Percentiles rank a stretch among this genome's conserved stretches.
Evolutionary conservation across 1,140 invertebrate species (phyloP).

Genomic region (Trialeurodes vaporariorum): DNA sequence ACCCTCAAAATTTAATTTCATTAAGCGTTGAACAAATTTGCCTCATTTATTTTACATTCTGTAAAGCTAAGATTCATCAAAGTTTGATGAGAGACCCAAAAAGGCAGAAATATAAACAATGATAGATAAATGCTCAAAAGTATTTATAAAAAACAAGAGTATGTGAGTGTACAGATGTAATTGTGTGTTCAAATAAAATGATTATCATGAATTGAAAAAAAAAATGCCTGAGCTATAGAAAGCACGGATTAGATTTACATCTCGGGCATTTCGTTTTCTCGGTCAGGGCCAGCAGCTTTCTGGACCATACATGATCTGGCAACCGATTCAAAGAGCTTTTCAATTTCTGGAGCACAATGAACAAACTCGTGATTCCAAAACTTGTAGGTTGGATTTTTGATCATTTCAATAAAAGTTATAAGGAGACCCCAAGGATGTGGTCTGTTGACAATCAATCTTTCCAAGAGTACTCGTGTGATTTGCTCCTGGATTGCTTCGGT

Average conservation of each 20-base stretch:
- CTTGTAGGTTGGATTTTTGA: conserved; percentile 97
- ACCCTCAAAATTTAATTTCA: too few relatives aligned
- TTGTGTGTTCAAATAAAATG: too few relatives aligned
- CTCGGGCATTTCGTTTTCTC: neutral
- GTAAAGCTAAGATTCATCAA: too few relatives aligned
- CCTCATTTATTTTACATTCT: too few relatives aligned
- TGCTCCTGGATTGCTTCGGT: conserved; percentile 91
- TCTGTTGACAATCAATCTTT: conserved; percentile 92
- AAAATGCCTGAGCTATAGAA: too few relatives aligned
- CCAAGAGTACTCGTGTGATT: conserved; percentile 82
- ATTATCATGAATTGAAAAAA: too few relatives aligned
- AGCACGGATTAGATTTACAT: neutral
- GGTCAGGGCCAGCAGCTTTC: neutral
- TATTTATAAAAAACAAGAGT: too few relatives aligned
- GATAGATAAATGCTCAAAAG: neutral
- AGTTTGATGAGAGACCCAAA: neutral
- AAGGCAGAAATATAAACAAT: neutral
- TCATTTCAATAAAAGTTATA: conserved; percentile 97
- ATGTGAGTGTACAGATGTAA: neutral
- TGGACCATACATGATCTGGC: conserved; percentile 83
- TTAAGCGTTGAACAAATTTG: too few relatives aligned
- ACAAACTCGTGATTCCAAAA: conserved; percentile 99
- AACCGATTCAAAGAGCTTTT: conserved; percentile 93
- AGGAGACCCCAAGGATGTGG: conserved; percentile 98
- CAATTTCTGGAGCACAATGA: conserved; percentile 96